These are phyloP conservation scores for Charina bottae DNA, from an alignment of 2,113 vertebrate species.

Conservation along the genomic window DNA sequence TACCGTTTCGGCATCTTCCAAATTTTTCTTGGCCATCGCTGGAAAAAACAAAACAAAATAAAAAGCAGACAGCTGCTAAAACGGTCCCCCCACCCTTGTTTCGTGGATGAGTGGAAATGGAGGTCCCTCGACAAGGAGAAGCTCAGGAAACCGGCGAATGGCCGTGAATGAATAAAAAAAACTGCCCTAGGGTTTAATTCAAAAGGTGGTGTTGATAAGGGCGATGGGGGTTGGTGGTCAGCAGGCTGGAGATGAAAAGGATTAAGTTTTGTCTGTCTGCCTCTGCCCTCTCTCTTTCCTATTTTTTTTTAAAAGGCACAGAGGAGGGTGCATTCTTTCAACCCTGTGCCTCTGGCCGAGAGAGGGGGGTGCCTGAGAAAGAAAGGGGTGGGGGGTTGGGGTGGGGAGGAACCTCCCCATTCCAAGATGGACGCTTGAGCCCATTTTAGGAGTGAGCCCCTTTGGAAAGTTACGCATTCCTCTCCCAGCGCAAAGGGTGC, in stretches of 20 bases:
- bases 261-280: neutral
- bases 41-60: conserved; percentile 21
- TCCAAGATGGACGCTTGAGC: conserved; percentile 43
- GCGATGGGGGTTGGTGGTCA: neutral
- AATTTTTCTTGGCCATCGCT: conserved; percentile 17
- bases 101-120: neutral
- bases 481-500: conserved; percentile 22
- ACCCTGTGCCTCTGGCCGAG: conserved; percentile 31
- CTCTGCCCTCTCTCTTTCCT: neutral
- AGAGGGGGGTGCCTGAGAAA: neutral
- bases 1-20: conserved; percentile 35
- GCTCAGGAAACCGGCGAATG: too few species aligned
- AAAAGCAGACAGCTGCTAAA: neutral
- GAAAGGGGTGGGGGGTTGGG: neutral
- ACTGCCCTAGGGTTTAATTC: conserved; percentile 4
- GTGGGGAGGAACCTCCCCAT: neutral
- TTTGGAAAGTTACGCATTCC: conserved; percentile 48
- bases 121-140: neutral
- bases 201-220: conserved; percentile 18
- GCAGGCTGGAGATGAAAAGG: neutral
- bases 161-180: neutral
- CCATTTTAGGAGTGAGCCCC: rapidly evolving
- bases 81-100: neutral
- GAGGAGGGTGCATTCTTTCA: neutral
- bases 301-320: too few species aligned